A percentile compares a stretch with the other conserved stretches of the same genome.
Evolutionary conservation across 2,888 invertebrate genomes (phyloP).

Genomic region (Gastrophysa polygoni): DNA sequence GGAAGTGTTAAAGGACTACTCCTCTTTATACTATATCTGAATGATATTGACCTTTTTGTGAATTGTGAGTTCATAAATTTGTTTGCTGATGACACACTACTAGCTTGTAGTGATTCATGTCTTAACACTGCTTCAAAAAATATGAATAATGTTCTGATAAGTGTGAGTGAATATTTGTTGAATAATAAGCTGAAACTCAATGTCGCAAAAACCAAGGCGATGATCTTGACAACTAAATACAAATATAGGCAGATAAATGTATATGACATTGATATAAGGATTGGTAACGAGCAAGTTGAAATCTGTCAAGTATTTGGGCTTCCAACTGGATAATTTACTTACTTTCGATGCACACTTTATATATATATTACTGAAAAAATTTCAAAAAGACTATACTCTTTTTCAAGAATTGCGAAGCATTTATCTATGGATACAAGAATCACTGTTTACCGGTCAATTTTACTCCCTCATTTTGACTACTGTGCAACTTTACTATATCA

Average conservation of each 20-base stretch:
- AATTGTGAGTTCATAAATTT: constrained; percentile 2
- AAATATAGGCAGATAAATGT: constrained; percentile 1
- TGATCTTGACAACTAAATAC: background rate
- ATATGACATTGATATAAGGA: background rate
- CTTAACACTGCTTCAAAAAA: background rate
- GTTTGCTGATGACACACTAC: background rate
- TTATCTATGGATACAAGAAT: background rate
- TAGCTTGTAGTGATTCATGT: background rate
- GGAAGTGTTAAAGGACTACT: background rate
- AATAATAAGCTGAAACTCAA: background rate
- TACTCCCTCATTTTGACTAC: background rate
- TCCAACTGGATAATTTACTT: constrained; percentile 1
- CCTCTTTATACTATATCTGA: background rate
- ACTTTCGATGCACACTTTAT: background rate
- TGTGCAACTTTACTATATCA: background rate
- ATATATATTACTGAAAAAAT: background rate
- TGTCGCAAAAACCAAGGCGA: background rate
- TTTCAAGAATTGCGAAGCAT: constrained; percentile 5
- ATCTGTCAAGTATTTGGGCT: constrained; percentile 4
- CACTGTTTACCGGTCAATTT: background rate
- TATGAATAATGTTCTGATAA: background rate
- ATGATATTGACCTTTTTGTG: background rate
- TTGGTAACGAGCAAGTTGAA: constrained; percentile 12
- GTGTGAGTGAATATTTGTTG: background rate
- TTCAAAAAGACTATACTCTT: background rate